Percentiles rank a stretch among this genome's conserved stretches.
Conservation (phyloP, 2,113 vertebrate genomes). For the Ivindomyrus marchei region DNA sequence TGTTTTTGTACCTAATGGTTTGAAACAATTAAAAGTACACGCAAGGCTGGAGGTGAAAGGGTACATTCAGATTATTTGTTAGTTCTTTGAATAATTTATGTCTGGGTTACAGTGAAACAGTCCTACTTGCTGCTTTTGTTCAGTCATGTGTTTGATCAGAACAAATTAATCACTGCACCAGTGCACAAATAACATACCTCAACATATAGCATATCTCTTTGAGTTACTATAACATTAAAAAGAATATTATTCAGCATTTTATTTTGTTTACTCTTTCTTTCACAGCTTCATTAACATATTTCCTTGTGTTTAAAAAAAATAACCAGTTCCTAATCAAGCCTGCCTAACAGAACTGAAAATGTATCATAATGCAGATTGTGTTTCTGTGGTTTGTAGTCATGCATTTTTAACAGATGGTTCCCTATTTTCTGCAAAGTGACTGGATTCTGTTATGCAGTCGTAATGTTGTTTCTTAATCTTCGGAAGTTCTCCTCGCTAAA, state of each 20-base stretch:
- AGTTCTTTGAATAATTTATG: not conserved
- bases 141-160: conserved; percentile 6
- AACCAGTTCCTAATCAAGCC: not conserved
- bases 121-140: not conserved
- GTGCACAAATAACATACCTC: not conserved
- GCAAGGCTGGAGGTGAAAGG: not conserved
- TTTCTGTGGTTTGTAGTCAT: not conserved
- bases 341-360: not conserved
- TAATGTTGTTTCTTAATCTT: not conserved
- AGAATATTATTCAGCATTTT: not conserved
- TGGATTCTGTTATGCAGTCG: not conserved
- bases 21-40: not conserved
- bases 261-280: not conserved
- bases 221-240: not conserved
- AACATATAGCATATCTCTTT: not conserved
- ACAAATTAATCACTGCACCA: not conserved
- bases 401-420: not conserved
- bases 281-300: not conserved
- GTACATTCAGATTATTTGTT: not conserved
- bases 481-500: not conserved
- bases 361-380: not conserved
- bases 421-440: not conserved
- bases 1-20: not conserved
- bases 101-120: not conserved
- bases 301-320: not conserved